Evolutionary conservation across 2,113 vertebrate species (phyloP).

Genomic region (Pseudonaja textilis): DNA sequence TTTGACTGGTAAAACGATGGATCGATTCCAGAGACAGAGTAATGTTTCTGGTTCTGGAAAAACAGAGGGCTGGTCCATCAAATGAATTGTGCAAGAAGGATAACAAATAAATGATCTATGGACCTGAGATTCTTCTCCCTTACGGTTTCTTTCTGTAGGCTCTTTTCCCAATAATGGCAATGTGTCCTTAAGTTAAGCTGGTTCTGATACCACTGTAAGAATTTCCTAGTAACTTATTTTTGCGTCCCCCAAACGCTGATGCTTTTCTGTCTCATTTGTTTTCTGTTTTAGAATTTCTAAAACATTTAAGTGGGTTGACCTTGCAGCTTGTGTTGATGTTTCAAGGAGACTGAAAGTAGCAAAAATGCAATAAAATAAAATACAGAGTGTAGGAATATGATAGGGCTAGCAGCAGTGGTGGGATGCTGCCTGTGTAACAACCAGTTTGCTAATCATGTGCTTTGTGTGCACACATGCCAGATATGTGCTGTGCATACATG

Average conservation of each 20-base stretch:
- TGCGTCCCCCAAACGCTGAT: not conserved
- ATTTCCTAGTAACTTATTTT: not conserved
- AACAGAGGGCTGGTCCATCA: conserved; percentile 22
- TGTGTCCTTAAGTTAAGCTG: not conserved
- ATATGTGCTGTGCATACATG: too few relatives aligned
- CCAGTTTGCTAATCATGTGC: too few relatives aligned
- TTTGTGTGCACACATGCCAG: too few relatives aligned
- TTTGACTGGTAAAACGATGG: not conserved
- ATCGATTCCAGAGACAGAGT: not conserved
- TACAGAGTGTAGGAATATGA: not conserved
- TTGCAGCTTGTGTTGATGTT: not conserved
- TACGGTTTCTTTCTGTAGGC: not conserved
- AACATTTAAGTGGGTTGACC: not conserved
- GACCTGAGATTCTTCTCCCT: not conserved
- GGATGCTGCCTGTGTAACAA: too few relatives aligned
- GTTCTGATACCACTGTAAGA: not conserved
- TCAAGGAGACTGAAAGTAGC: not conserved
- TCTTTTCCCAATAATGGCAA: not conserved
- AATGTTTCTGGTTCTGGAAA: not conserved
- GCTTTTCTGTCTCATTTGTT: not conserved
- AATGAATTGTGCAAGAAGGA: conserved; percentile 15
- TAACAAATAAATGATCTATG: conserved; percentile 28
- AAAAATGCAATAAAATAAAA: not conserved
- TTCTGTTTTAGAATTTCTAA: not conserved
- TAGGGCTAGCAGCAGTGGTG: not conserved